These are phyloP conservation scores for Cryptotis parvus DNA, from an alignment of 2,113 vertebrate genomes.

Conservation along the genomic window DNA sequence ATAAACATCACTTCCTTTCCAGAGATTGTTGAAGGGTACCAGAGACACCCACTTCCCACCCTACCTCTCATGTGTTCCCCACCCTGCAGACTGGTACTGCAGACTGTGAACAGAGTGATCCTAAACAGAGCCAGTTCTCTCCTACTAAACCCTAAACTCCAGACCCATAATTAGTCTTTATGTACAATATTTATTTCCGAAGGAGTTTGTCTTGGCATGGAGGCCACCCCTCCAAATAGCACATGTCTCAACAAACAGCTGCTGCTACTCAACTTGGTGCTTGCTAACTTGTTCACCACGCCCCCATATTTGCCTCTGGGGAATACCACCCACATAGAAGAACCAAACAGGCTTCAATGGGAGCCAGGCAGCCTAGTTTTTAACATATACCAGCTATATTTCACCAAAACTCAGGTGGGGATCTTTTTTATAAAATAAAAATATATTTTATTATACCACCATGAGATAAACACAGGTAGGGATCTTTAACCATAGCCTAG, in stretches of 20 bases:
- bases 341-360: not conserved
- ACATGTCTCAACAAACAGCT: conserved; percentile 53
- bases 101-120: not conserved
- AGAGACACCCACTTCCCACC: not conserved
- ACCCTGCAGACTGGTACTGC: not conserved
- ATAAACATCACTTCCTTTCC: not conserved
- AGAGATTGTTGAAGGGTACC: not conserved
- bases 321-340: conserved; percentile 55
- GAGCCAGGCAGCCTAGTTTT: not conserved
- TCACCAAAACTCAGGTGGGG: not conserved
- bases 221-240: conserved; percentile 45
- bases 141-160: conserved; percentile 43
- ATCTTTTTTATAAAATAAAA: no score
- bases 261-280: conserved; percentile 36
- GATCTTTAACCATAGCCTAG: not conserved
- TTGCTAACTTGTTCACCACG: conserved; percentile 13
- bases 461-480: no score
- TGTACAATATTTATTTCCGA: conserved; percentile 63
- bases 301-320: not conserved
- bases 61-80: conserved; percentile 14
- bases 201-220: conserved; percentile 63
- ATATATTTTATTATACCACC: no score
- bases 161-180: conserved; percentile 65
- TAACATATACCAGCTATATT: conserved; percentile 15
- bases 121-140: conserved; percentile 34